Percentiles rank a stretch among this genome's conserved stretches.
Evolutionary conservation across 2,113 vertebrate genomes (phyloP).

Genomic region (Alligator sinensis): DNA sequence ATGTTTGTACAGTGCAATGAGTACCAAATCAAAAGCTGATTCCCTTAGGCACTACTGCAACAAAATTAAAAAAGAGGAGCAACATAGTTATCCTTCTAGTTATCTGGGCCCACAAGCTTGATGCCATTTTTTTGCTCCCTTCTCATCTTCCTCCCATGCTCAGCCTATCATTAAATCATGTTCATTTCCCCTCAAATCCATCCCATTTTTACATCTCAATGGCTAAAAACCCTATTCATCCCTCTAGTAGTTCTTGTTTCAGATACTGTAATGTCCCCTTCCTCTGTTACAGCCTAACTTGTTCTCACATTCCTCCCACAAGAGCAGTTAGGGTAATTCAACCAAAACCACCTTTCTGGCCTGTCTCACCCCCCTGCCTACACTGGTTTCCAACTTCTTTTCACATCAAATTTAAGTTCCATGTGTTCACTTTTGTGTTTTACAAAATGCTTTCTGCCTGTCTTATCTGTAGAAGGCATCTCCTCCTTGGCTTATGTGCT

Average conservation of each 20-base stretch:
- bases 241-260: not conserved
- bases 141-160: not conserved
- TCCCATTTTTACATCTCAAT: not conserved
- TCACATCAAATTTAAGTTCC: not conserved
- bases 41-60: not conserved
- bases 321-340: not conserved
- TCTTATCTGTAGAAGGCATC: not conserved
- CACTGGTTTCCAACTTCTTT: not conserved
- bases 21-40: not conserved
- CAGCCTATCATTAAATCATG: not conserved
- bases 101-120: not conserved
- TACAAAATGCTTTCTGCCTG: not conserved
- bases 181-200: not conserved
- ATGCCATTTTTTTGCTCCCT: not conserved
- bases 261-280: not conserved
- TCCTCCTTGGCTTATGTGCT: not conserved
- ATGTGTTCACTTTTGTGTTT: not conserved
- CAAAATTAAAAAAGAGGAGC: not conserved
- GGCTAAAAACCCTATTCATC: not conserved
- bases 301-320: not conserved
- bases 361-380: not conserved
- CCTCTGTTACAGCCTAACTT: not conserved
- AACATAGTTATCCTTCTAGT: rapidly evolving
- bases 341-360: not conserved
- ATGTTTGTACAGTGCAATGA: not conserved